phyloP scores from a whole-genome alignment of 2,113 vertebrate genomes.

The Charina bottae region DNA sequence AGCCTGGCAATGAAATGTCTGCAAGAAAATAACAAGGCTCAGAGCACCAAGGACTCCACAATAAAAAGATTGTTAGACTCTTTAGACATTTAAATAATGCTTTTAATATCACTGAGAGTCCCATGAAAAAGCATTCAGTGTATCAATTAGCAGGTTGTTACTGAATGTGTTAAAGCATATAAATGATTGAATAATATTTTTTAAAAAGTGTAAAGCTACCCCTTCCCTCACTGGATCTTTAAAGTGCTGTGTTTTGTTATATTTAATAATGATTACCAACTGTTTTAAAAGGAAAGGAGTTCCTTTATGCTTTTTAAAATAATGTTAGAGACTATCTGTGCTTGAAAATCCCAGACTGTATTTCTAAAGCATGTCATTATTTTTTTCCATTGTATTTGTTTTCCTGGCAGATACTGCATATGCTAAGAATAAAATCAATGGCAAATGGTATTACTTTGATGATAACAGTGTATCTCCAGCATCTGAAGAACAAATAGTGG shows the following conservation, averaged over 20 bases:
- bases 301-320: background rate
- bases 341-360: background rate
- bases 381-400: slow-evolving; percentile 1
- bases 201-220: background rate
- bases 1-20: no score
- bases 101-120: background rate
- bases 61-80: background rate
- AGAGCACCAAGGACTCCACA: no score
- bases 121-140: background rate
- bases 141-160: background rate
- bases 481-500: slow-evolving; percentile 96
- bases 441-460: slow-evolving; percentile 98
- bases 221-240: background rate
- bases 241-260: background rate
- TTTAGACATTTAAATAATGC: background rate
- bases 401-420: slow-evolving; percentile 91
- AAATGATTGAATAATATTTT: background rate
- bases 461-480: slow-evolving; percentile 94
- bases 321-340: background rate
- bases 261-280: background rate
- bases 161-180: background rate
- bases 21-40: no score
- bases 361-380: slow-evolving; percentile 12
- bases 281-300: background rate
- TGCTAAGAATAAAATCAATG: slow-evolving; percentile 94